Conservation (phyloP, 2,113 vertebrate genomes). For the Porphyrio hochstetteri region DNA sequence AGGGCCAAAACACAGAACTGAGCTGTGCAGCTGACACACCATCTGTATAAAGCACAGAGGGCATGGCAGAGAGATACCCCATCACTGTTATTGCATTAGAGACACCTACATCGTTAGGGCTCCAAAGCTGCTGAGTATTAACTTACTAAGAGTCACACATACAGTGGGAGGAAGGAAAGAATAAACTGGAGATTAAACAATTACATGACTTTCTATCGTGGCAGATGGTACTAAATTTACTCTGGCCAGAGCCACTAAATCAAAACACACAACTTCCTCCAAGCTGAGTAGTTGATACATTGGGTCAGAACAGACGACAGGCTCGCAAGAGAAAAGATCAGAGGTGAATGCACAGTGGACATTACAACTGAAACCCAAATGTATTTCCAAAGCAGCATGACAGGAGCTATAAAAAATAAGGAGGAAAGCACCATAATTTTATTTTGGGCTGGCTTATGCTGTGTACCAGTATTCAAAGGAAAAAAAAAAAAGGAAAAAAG, state of each 20-base stretch:
- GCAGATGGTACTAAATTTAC: background rate
- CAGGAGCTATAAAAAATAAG: conserved; percentile 30
- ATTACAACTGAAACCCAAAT: background rate
- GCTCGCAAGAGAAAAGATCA: background rate
- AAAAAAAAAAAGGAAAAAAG: background rate
- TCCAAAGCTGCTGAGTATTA: background rate
- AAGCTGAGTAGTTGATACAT: background rate
- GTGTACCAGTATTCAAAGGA: background rate
- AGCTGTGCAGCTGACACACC: background rate
- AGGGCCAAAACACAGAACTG: background rate
- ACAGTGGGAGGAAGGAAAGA: background rate
- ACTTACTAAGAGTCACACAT: background rate
- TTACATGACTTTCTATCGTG: background rate
- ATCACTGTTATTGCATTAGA: background rate
- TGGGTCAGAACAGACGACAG: background rate
- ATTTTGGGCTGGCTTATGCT: background rate
- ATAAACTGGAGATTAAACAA: background rate
- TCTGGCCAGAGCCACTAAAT: conserved; percentile 11
- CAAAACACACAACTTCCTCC: background rate
- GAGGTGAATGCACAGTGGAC: conserved; percentile 21
- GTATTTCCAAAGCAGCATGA: background rate
- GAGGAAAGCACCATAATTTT: background rate
- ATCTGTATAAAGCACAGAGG: background rate
- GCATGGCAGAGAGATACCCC: background rate
- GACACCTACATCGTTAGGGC: background rate